Conservation (phyloP, 1,140 invertebrate species). For the Drosophila dunni region DNA sequence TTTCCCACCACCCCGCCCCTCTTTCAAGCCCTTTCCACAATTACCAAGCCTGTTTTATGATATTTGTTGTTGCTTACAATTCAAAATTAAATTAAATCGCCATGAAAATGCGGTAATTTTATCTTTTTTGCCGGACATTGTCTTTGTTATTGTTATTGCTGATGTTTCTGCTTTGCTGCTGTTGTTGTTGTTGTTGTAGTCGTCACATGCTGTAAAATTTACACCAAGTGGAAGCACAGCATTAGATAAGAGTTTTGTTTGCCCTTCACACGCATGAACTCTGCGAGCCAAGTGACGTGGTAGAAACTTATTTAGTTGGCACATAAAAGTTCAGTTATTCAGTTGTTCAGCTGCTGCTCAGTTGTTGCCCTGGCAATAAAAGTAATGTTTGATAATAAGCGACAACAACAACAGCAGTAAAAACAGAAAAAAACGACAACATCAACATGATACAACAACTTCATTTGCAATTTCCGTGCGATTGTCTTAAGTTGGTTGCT, state of each 20-base stretch:
- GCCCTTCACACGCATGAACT: conserved; percentile 76
- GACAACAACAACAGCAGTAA: conserved; percentile 38
- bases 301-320: conserved; percentile 47
- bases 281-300: conserved; percentile 33
- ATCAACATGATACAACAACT: conserved; percentile 60
- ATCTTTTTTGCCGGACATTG: conserved; percentile 27
- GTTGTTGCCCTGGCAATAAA: conserved; percentile 39
- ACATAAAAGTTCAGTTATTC: conserved; percentile 42
- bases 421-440: conserved; percentile 17
- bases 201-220: conserved; percentile 34
- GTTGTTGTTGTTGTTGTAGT: conserved; percentile 16
- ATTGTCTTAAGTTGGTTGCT: conserved; percentile 63
- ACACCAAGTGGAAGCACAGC: conserved; percentile 32
- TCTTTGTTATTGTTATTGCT: conserved; percentile 32
- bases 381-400: conserved; percentile 54
- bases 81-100: conserved; percentile 69
- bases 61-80: conserved; percentile 48
- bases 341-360: conserved; percentile 20
- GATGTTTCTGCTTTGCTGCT: conserved; percentile 6
- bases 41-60: conserved; percentile 44
- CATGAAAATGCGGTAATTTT: conserved; percentile 72
- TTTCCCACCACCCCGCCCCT: background rate
- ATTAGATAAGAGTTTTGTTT: conserved; percentile 63
- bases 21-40: no score
- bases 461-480: conserved; percentile 78